Evolutionary conservation across 1,140 invertebrate species (phyloP), one percentile per base, ranked within the genome.

Genomic region (Euura saliciscinereae): DNA sequence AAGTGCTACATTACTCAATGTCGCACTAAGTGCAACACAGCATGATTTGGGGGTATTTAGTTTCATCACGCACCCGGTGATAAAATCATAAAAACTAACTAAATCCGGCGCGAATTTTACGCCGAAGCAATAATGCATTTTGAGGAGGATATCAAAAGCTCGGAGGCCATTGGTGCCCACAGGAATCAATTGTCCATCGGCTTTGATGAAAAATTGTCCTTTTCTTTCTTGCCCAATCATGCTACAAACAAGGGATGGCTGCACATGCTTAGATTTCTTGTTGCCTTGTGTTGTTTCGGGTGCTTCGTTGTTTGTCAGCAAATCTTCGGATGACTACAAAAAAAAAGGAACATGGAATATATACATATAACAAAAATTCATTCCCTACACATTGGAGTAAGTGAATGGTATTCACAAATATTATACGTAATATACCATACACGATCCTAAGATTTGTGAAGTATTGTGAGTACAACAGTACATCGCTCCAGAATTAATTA

Each of bases 51-150:
- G 71, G 42, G 68, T 51, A 10, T 76, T 68, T 2, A 76, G 64
- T 43, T 73, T 65, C 45, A 72, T 11, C 51, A 74, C 66, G n/a
- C 75, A 76, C 10, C 75, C 73, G 3, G 75, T 74, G 68, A 76
- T 72, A 45, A 76, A 76, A 51, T 74, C 71, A 44, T 74, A 76
- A 51, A 76, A 76, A 43, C 66, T 66, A 2, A 74, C 71, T 11
- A 74, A 70, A 51, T 76, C 75, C 4, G 71, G 68, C 0, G 71
- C 70, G 45, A 76, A 76, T 43, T 71, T 45, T 28, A 76, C 65
- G 46, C 66, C 69, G 43, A 76, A 76, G 42, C 73, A 75, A 10
- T 73, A 75, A 44, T 76, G 69, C 4, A 76, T 13, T 8, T 74
- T 74, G 1, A 75, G 7, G 5, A 75, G 72, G 4, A 73, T 46